phyloP scores from a whole-genome alignment of 2,888 invertebrate genomes.

The Dasysyrphus albostriatus region DNA sequence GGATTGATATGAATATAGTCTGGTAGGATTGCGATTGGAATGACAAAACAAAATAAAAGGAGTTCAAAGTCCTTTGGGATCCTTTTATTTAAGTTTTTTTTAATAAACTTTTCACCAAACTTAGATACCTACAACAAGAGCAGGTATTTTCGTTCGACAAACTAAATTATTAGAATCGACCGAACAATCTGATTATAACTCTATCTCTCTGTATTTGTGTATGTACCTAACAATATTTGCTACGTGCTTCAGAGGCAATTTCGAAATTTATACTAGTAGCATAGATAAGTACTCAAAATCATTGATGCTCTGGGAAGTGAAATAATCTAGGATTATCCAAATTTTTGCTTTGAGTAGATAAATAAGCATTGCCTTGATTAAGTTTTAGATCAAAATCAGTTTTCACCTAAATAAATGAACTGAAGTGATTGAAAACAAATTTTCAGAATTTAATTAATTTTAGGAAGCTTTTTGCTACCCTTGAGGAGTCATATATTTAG shows the following conservation, averaged over 20 bases:
- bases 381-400: slow-evolving; percentile 11
- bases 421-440: slow-evolving; percentile 28
- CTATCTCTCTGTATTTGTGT: background rate
- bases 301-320: background rate
- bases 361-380: slow-evolving; percentile 18
- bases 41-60: background rate
- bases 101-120: background rate
- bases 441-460: slow-evolving; percentile 15
- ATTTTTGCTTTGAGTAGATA: slow-evolving; percentile 9
- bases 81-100: background rate
- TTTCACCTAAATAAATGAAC: slow-evolving; percentile 17
- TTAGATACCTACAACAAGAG: background rate
- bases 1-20: slow-evolving; percentile 22
- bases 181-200: slow-evolving; percentile 22
- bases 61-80: slow-evolving; percentile 37
- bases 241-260: slow-evolving; percentile 7
- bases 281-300: background rate
- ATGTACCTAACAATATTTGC: slow-evolving; percentile 1
- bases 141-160: no score
- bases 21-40: slow-evolving; percentile 25
- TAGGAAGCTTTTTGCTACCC: slow-evolving; percentile 7
- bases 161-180: background rate
- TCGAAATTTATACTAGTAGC: background rate
- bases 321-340: slow-evolving; percentile 28
- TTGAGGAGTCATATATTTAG: background rate